Evolutionary conservation across 1,140 invertebrate species (phyloP), one percentile per base, ranked within the genome.

Genomic region (Chrysomallon squamiferum): DNA sequence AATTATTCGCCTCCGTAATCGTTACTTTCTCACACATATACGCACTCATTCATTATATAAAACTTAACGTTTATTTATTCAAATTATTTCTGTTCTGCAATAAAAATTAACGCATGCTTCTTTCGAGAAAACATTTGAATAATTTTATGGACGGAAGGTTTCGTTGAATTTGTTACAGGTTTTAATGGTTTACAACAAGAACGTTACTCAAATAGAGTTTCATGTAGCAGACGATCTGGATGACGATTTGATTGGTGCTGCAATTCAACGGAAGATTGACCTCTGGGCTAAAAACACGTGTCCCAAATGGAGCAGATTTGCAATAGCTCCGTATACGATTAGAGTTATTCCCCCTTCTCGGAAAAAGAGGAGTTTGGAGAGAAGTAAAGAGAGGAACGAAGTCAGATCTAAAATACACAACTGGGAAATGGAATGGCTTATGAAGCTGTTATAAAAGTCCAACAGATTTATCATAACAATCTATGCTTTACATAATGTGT

Each of bases 361-460:
- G n/a, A 32, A 50, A 22, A 58, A 59, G 18, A 60, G 73, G 15
- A 75, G 73, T 59, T 56, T 67, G 1, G 67, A 69, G 33, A 29
- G 56, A 4, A 69, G 70, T 27, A 32, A 54, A 47, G 20, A 66
- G 25, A 65, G 73, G 15, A 75, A 75, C 47, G 35, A 57, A 56
- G 41, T 38, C 15, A 68, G 64, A 54, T 29, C 47, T 20, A 60
- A 57, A 30, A 58, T 65, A 22, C 32, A 65, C 25, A 65, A 75
- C 47, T 75, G 73, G 73, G 73, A 75, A 50, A 59, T 72, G 1
- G 65, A 75, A 2, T 75, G 73, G 73, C 29, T 74, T 5, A 54
- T 65, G 45, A 72, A 66, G 43, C 43, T 62, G 35, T 32, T 56
- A n/a, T 64, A 62, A 30, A 27, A 5, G 5, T 15, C 25, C n/a